Evolutionary conservation across 2,113 vertebrate genomes (phyloP).

Genomic region (Crotophaga sulcirostris): DNA sequence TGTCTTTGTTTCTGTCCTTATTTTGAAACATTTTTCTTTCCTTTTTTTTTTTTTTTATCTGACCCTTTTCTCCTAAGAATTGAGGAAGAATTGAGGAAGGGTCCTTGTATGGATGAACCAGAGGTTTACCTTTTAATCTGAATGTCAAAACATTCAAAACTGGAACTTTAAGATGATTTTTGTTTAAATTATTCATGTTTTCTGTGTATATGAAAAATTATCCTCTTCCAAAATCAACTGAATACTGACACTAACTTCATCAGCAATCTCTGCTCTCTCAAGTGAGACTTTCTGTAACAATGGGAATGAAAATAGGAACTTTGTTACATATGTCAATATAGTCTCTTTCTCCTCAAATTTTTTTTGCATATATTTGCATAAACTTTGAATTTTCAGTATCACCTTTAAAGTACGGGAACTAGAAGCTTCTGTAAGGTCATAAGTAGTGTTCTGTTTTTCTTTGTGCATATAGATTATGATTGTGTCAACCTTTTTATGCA

Average conservation of each 20-base stretch:
- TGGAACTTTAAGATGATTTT: background rate
- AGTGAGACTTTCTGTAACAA: background rate
- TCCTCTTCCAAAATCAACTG: background rate
- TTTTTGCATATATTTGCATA: background rate
- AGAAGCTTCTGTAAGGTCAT: background rate
- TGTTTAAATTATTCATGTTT: background rate
- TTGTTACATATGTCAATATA: background rate
- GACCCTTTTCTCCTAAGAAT: background rate
- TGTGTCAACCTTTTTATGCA: background rate
- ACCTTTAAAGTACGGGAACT: background rate
- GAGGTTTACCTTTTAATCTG: background rate
- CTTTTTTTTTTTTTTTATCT: background rate
- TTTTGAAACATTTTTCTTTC: background rate
- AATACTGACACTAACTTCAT: background rate
- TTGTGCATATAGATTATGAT: background rate
- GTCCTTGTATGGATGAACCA: background rate
- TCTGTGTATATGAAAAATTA: background rate
- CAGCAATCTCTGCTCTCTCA: background rate
- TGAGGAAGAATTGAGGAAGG: too few species aligned
- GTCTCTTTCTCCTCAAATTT: background rate
- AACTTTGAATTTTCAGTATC: background rate
- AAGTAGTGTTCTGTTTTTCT: background rate
- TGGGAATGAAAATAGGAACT: background rate
- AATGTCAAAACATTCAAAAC: background rate
- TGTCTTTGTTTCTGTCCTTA: background rate